Evolutionary conservation across 2,113 vertebrate species (phyloP), one percentile per base, ranked within the genome.

Genomic region (Macrotis lagotis): DNA sequence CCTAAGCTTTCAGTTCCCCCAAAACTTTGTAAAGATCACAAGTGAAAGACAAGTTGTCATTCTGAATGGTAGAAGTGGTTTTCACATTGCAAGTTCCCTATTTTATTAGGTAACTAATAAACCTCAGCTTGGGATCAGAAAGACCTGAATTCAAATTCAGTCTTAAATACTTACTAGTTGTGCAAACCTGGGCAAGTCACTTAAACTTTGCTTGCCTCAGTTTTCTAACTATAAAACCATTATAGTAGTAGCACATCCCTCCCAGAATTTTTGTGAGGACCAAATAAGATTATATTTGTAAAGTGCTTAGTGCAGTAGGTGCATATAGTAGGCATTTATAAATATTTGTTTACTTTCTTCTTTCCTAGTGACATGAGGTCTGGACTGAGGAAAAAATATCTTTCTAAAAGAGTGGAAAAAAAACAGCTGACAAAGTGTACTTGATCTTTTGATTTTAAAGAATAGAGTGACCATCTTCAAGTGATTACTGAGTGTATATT

Each of bases 371-470:
- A 74, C 44, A 44, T 74, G 14, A 74, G 16, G 44, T 74, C 37
- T 74, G 16, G 16, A 44, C 37, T 74, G 37, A 74, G 44, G 44
- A 74, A 74, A 74, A 44, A 37, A 37, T 25, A 28, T 74, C 16
- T n/a, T 74, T 74, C 37, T n/a, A 44, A 74, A 74, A 74, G 19
- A n/a, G n/a, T 74, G 66, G 55, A 66, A 66, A 66, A 93, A 90
- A 98, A 95, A 96, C 94, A 91, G 97, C 97, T 97, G 98, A 96
- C 96, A 96, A 98, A 98, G 98, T 97, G 98, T 97, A 94, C 97
- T 98, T 96, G 95, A 98, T 98, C 31, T 66, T 66, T 96, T 96
- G 97, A 97, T 95, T 97, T 97, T 96, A 98, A 98, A 95, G 88
- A 66, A 48, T 88, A 96, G 94, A 91, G 95, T 50, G 7, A 14